Percentiles rank a stretch among this genome's conserved stretches.
Evolutionary conservation across 2,113 vertebrate species (phyloP).

Genomic region (Puffinus mauretanicus): DNA sequence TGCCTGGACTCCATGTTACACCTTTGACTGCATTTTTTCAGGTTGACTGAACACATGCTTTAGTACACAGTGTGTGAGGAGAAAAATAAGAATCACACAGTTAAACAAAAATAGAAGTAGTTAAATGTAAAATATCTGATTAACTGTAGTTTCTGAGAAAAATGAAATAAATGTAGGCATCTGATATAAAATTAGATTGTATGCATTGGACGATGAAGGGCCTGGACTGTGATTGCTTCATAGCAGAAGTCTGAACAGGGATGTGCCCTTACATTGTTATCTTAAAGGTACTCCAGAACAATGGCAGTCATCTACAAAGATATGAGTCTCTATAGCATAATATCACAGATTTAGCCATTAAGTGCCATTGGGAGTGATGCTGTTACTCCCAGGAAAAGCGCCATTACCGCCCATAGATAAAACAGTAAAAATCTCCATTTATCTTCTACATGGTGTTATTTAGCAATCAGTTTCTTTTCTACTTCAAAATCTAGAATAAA

Average conservation of each 20-base stretch:
- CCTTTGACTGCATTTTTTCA: neutral
- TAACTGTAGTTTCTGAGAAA: neutral
- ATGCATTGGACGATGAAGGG: neutral
- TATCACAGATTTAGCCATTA: constrained; percentile 10
- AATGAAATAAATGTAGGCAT: neutral
- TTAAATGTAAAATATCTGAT: neutral
- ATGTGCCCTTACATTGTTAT: neutral
- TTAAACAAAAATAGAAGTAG: neutral
- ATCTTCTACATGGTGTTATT: neutral
- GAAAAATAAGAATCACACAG: neutral
- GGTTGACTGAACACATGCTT: neutral
- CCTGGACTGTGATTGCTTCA: neutral
- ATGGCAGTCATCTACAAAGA: neutral
- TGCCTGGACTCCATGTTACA: neutral
- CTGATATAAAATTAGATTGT: neutral
- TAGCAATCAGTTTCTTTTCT: constrained; percentile 42
- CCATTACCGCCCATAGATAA: neutral
- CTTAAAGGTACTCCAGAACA: neutral
- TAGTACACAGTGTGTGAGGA: neutral
- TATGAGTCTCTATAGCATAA: constrained; percentile 1
- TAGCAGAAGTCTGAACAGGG: neutral
- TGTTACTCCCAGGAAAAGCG: neutral
- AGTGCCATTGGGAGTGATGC: neutral
- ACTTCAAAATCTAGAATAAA: neutral
- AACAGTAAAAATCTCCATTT: constrained; percentile 28